Evolutionary conservation across 2,797 vertebrate species (phyloP).

Genomic region (Cryptoblepharus egeriae): DNA sequence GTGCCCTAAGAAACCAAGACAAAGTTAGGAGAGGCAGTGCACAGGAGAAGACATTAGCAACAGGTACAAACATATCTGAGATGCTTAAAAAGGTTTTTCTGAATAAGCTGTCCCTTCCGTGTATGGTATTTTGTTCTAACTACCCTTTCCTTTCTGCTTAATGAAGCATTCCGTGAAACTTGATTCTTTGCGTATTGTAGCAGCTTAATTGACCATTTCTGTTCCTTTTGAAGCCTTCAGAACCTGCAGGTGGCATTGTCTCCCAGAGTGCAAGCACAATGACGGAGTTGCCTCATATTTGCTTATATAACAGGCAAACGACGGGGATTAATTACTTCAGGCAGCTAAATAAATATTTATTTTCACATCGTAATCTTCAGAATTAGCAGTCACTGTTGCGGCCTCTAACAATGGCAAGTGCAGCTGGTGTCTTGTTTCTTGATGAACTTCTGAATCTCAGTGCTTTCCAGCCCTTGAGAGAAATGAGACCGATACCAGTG

Average conservation of each 20-base stretch:
- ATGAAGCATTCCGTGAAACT: not conserved
- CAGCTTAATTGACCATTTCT: not conserved
- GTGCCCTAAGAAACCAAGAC: no score
- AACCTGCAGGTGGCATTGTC: constrained; percentile 48
- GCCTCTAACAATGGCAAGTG: constrained; percentile 59
- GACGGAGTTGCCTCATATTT: constrained; percentile 69
- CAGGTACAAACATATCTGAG: not conserved
- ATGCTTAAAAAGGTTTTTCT: not conserved
- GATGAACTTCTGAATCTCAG: not conserved
- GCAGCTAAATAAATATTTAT: constrained; percentile 60
- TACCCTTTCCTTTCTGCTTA: not conserved
- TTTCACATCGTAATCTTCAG: constrained; percentile 72
- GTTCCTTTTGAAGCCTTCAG: constrained; percentile 55
- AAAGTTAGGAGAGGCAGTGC: no score
- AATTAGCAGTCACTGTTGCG: constrained; percentile 70
- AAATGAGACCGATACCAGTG: not conserved
- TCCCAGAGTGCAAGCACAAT: constrained; percentile 62
- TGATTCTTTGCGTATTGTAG: not conserved
- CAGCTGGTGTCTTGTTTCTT: not conserved
- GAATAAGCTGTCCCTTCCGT: not conserved
- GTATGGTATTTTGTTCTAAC: not conserved
- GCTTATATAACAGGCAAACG: constrained; percentile 73
- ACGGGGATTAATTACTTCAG: constrained; percentile 68
- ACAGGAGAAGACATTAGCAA: not conserved
- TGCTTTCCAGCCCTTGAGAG: not conserved